Base-by-base conservation (phyloP, 2,113 vertebrate genomes). In the Colius striatus region DNA sequence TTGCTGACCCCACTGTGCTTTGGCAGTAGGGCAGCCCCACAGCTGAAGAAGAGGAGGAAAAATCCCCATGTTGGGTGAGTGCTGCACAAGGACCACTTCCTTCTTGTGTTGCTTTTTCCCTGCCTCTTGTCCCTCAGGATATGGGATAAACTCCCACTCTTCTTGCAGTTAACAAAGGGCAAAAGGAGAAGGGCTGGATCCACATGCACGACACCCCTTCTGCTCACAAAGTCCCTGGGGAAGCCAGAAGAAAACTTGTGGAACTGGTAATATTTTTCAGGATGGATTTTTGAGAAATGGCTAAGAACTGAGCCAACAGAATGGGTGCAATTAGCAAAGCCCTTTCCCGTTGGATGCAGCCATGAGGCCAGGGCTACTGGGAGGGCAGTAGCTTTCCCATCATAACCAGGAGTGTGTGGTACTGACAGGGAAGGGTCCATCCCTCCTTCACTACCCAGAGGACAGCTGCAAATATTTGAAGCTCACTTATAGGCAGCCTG, bases 401-500 rank as follows among this genome's bases (percentile, higher is more conserved):
- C 11, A 3, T 0, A 9, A 50, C 43, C 0, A 2, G 36, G 20
- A 72, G 34, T 1, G 1, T 11, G 32, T 0, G 7, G 57, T 22
- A 21, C 41, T 5, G 6, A 9, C 18, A 11, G 45, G 26, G 78
- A 32, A 73, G 43, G 68, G 45, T 13, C 16, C 25, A 58, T 30
- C 34, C 20, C 55, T 19, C 62, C 45, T 50, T 18, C 27, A n/a
- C 26, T 21, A 34, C n/a, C 25, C 41, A 10, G 41, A 32, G 65
- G 21, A 41, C 50, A 70, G 43, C 22, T 71, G 36, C 10, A 48
- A 54, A 29, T 13, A 60, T 30, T 16, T 43, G 45, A 38, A 60
- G 45, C 57, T 87, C 5, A 0, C 18, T 62, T 8, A 10, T 2
- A 16, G 30, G 23, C 48, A 34, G 60, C 54, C 66, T 27, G 50